Percentiles rank a stretch among this genome's conserved stretches.
These are phyloP conservation scores for Plemyria rubiginata DNA, from an alignment of 2,888 invertebrate genomes.

Conservation along the genomic window DNA sequence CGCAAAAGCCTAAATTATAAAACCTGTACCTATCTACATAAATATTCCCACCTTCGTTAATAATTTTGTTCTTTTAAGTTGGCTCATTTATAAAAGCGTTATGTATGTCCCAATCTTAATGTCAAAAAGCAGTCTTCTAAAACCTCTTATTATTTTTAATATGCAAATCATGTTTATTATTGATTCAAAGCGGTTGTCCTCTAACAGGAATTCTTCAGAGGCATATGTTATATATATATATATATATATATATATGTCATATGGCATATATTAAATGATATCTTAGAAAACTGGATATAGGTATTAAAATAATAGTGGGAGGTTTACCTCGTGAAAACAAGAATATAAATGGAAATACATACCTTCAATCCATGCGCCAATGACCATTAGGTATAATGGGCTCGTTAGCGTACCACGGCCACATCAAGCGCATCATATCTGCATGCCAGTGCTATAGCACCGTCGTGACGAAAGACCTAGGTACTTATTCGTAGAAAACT, in stretches of 20 bases:
- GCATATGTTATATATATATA: too few relatives aligned
- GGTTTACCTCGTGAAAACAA: conserved; percentile 27
- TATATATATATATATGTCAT: too few relatives aligned
- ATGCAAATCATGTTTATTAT: not conserved
- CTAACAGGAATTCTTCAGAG: conserved; percentile 4
- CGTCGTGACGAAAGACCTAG: not conserved
- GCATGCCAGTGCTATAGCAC: conserved; percentile 42
- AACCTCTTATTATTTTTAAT: too few relatives aligned
- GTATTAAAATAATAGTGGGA: conserved; percentile 11
- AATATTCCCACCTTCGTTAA: too few relatives aligned
- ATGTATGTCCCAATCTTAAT: too few relatives aligned
- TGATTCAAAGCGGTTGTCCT: conserved; percentile 19
- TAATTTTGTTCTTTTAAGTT: too few relatives aligned
- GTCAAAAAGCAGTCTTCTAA: too few relatives aligned
- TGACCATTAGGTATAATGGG: conserved; percentile 56
- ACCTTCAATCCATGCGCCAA: conserved; percentile 47
- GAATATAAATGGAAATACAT: conserved; percentile 37
- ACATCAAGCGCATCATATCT: conserved; percentile 48
- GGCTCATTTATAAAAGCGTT: not conserved
- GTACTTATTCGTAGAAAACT: too few relatives aligned
- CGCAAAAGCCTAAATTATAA: too few relatives aligned
- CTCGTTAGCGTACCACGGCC: conserved; percentile 50
- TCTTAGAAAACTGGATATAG: conserved; percentile 10
- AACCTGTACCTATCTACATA: too few relatives aligned
- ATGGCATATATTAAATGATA: conserved; percentile 2